Percentiles rank a stretch among this genome's conserved stretches.
These are phyloP conservation scores for Callyntrura guangdongensis DNA, from an alignment of 2,888 invertebrate genomes.

Conservation along the genomic window DNA sequence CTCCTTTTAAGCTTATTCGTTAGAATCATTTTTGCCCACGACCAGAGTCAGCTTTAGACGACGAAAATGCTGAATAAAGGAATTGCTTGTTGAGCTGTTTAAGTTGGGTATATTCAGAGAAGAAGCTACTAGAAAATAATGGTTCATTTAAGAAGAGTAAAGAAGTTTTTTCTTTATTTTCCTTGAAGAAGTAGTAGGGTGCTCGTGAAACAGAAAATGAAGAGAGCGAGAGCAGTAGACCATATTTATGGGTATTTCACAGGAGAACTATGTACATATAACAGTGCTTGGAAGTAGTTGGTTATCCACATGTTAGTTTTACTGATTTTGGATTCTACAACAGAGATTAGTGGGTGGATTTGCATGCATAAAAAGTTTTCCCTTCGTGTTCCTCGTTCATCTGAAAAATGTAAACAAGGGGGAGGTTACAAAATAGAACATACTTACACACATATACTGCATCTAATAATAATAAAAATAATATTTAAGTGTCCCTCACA, in stretches of 20 bases:
- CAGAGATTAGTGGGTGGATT: slow-evolving; percentile 77
- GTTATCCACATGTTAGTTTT: slow-evolving; percentile 78
- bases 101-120: background rate
- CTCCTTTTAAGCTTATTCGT: slow-evolving; percentile 22
- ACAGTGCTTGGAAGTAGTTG: slow-evolving; percentile 57
- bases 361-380: slow-evolving; percentile 77
- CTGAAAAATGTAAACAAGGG: background rate
- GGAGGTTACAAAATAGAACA: too few relatives aligned
- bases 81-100: slow-evolving; percentile 9
- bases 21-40: slow-evolving; percentile 3
- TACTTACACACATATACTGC: too few relatives aligned
- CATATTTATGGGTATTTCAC: background rate
- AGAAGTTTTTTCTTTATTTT: slow-evolving; percentile 35
- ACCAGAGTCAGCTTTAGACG: background rate
- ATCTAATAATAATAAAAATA: background rate
- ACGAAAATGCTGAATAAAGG: background rate
- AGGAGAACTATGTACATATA: background rate
- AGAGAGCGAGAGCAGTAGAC: slow-evolving; percentile 22
- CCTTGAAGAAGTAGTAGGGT: background rate
- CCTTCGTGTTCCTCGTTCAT: background rate
- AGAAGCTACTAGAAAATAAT: slow-evolving; percentile 34
- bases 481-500: background rate
- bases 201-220: background rate
- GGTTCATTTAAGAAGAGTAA: slow-evolving; percentile 36
- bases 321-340: slow-evolving; percentile 76